Evolutionary conservation across 2,797 vertebrate genomes (phyloP).

Genomic region (Centropyge bicolor): DNA sequence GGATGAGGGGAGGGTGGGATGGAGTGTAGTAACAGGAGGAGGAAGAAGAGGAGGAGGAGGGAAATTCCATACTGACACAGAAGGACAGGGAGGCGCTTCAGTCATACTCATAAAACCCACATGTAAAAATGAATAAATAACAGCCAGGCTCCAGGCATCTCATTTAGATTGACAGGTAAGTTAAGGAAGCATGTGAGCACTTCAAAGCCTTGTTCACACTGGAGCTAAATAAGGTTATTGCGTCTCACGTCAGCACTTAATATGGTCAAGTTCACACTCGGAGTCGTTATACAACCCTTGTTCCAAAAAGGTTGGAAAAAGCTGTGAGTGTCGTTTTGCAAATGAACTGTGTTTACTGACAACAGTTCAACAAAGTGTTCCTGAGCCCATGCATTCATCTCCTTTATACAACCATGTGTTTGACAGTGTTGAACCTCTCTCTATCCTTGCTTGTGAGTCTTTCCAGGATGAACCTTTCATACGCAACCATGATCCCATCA

Average conservation of each 20-base stretch:
- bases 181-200: background rate
- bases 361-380: too few relatives aligned
- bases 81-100: conserved; percentile 51
- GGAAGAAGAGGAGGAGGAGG: conserved; percentile 20
- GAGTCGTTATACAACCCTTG: background rate
- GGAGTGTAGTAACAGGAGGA: conserved; percentile 5
- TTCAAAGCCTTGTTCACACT: background rate
- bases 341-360: too few relatives aligned
- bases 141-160: background rate
- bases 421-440: too few relatives aligned
- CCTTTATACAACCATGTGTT: too few relatives aligned
- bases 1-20: conserved; percentile 29
- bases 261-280: background rate
- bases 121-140: background rate
- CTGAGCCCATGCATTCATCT: too few relatives aligned
- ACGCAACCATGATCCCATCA: too few relatives aligned
- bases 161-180: background rate
- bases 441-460: too few relatives aligned
- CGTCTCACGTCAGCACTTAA: background rate
- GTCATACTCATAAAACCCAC: conserved; percentile 8
- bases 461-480: too few relatives aligned
- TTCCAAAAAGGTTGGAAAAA: too few relatives aligned
- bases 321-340: too few relatives aligned
- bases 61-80: conserved; percentile 65
- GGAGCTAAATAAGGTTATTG: background rate